Percentiles rank a stretch among this genome's conserved stretches.
Evolutionary conservation across 1,140 invertebrate species (phyloP).

Genomic region (Caenorhabditis inopinata): DNA sequence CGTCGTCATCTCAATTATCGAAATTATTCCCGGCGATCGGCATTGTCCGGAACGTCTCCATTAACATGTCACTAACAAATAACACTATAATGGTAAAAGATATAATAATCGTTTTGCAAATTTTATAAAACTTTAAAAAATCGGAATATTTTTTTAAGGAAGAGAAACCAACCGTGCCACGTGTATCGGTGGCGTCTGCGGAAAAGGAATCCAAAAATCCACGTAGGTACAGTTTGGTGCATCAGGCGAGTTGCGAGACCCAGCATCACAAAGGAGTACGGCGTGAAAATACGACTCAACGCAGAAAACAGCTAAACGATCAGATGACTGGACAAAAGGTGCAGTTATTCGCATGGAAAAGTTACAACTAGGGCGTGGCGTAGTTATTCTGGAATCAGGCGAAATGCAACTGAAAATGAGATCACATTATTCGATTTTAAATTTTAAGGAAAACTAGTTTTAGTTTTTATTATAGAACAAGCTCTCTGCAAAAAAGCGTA

Average conservation of each 20-base stretch:
- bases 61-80: conserved; percentile 32
- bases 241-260: conserved; percentile 43
- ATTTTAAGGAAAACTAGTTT: too few relatives aligned
- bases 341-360: neutral
- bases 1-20: neutral
- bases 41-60: neutral
- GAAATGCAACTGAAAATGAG: too few relatives aligned
- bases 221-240: conserved; percentile 36
- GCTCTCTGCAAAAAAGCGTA: too few relatives aligned
- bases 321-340: conserved; percentile 53
- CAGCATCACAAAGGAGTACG: conserved; percentile 42
- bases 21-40: neutral
- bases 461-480: too few relatives aligned
- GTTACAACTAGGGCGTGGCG: too few relatives aligned
- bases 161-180: neutral
- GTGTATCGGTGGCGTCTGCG: too few relatives aligned
- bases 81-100: neutral
- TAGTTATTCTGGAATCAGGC: too few relatives aligned
- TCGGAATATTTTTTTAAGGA: neutral
- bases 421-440: too few relatives aligned
- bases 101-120: neutral
- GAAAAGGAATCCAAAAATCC: neutral
- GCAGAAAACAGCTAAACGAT: conserved; percentile 53
- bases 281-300: conserved; percentile 54
- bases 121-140: neutral